phyloP scores from a whole-genome alignment of 2,797 vertebrate genomes.

The Glossophaga mutica region DNA sequence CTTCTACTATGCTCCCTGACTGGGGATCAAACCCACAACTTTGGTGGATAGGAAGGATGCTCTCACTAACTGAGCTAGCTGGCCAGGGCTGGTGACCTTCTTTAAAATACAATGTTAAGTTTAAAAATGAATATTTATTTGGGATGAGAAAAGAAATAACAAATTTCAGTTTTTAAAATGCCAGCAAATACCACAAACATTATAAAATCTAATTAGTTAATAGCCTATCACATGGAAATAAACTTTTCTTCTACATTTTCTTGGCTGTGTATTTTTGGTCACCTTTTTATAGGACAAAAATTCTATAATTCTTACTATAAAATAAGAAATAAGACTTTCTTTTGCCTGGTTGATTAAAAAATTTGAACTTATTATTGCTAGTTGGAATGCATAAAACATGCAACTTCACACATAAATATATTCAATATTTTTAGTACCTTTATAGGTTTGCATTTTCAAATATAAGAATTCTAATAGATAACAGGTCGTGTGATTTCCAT shows the following conservation, averaged over 20 bases:
- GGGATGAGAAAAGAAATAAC: background rate
- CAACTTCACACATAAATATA: background rate
- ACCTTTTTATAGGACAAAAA: background rate
- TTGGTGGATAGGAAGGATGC: no score
- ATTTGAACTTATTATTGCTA: background rate
- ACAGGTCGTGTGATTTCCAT: background rate
- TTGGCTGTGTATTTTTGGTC: background rate
- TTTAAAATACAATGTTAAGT: background rate
- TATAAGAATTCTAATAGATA: background rate
- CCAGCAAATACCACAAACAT: background rate
- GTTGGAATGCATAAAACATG: background rate
- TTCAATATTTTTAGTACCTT: background rate
- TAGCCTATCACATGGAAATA: background rate
- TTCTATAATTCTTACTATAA: background rate
- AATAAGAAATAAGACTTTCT: background rate
- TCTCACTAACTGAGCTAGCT: no score
- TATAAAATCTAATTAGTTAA: background rate
- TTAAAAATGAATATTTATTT: background rate
- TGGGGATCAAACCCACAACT: no score
- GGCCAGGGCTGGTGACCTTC: background rate
- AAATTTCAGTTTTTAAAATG: background rate
- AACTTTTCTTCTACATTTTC: background rate
- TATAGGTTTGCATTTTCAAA: background rate
- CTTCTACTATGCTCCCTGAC: no score
- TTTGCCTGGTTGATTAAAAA: background rate